Conservation (phyloP, 2,888 invertebrate genomes). For the Lasioglossum zephyrum region DNA sequence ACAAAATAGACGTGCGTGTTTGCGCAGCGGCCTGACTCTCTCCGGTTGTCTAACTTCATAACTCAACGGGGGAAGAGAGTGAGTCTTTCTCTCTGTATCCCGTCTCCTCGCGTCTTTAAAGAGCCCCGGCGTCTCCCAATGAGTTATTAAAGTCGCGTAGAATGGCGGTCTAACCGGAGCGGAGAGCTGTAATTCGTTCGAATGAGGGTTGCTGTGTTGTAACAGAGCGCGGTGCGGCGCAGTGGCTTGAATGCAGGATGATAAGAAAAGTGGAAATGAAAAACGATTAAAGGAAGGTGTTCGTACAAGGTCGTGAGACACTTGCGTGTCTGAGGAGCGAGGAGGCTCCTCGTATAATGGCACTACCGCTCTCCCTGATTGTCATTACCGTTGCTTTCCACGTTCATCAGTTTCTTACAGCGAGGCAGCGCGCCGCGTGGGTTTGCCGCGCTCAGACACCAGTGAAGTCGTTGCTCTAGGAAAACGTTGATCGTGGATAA, state of each 20-base stretch:
- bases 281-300: slow-evolving; percentile 54
- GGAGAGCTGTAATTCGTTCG: slow-evolving; percentile 13
- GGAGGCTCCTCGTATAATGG: slow-evolving; percentile 72
- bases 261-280: slow-evolving; percentile 45
- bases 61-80: background rate
- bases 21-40: background rate
- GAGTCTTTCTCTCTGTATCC: background rate
- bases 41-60: background rate
- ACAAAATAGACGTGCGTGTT: slow-evolving; percentile 5
- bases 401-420: slow-evolving; percentile 67
- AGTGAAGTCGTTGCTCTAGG: slow-evolving; percentile 34
- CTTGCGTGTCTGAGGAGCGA: slow-evolving; percentile 62
- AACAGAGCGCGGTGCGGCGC: background rate
- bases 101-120: background rate
- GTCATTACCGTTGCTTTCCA: slow-evolving; percentile 79
- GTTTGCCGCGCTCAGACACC: slow-evolving; percentile 51
- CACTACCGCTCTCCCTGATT: slow-evolving; percentile 75
- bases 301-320: slow-evolving; percentile 79
- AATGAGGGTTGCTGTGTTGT: background rate
- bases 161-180: slow-evolving; percentile 1
- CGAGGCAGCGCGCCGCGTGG: slow-evolving; percentile 43
- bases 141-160: slow-evolving; percentile 3
- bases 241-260: background rate
- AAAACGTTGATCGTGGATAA: slow-evolving; percentile 65
- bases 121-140: slow-evolving; percentile 4